phyloP scores from a whole-genome alignment of 1,140 invertebrate species.

The Matsumurasca onukii region DNA sequence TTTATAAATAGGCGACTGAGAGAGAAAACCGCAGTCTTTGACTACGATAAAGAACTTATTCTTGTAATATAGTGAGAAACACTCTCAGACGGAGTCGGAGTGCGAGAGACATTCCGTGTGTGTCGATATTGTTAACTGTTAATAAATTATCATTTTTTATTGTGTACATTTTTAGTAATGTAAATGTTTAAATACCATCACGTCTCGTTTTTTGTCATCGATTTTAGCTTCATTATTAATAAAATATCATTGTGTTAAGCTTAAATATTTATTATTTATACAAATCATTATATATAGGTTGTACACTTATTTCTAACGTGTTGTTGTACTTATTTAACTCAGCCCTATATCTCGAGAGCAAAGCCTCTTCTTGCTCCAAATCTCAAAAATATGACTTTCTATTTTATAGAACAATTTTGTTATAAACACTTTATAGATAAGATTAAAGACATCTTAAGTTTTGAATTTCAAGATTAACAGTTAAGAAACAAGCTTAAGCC shows the following conservation, averaged over 20 bases:
- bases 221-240: constrained; percentile 23
- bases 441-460: no score
- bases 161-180: constrained; percentile 28
- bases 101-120: neutral
- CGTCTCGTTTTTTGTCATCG: constrained; percentile 19
- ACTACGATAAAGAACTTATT: neutral
- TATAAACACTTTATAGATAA: no score
- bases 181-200: constrained; percentile 24
- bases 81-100: neutral
- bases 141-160: constrained; percentile 29
- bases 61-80: neutral
- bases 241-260: constrained; percentile 25
- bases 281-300: constrained; percentile 32
- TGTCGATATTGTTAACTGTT: constrained; percentile 26
- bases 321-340: neutral
- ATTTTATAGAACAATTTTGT: no score
- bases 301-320: constrained; percentile 19
- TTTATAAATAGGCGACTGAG: constrained; percentile 29
- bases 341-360: no score
- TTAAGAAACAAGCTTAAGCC: no score
- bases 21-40: no score
- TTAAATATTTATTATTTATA: constrained; percentile 32
- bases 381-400: no score
- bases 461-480: no score
- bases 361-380: no score